Base-by-base conservation (phyloP, 2,888 invertebrate genomes). In the Amorpha juglandis region DNA sequence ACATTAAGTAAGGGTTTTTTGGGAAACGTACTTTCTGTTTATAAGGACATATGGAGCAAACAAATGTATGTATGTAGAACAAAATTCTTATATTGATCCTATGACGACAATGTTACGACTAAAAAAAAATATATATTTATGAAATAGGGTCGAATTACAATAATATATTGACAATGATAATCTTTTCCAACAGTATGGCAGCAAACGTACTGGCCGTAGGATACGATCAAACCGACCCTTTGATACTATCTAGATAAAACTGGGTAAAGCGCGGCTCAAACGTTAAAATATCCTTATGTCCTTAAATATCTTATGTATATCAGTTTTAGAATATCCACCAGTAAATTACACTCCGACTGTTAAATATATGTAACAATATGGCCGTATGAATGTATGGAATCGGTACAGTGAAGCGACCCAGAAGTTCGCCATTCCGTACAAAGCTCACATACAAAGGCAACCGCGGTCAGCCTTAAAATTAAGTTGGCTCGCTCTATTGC, bases 381-480 rank as follows among this genome's bases (percentile, higher is more conserved):
- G 68, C 68, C 76, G 69, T 69, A 71, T 73, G 70, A 65, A 33
- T 35, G 48, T 58, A 65, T 65, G 55, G 48, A 14, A 35, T 64
- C 64, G 55, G 48, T 65, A 65, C 58, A 70, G 70, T 75, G 75
- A 81, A 86, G 81, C 82, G 79, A 80, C 77, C 83, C 83, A 84
- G 80, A 89, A 89, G 85, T 89, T 90, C 78, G 87, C 89, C 89
- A 88, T 88, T 86, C 84, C 82, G 77, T 73, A 79, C n/a, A n/a
- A 83, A 84, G 84, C 86, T 84, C 86, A 82, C 86, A 84, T 87
- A 90, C 90, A 91, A 91, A 91, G 91, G 89, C 87, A 87, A 77
- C 88, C 87, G 90, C 89, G 87, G 88, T 84, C 88, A 90, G 86
- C 89, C 88, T 88, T 90, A 91, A 91, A 92, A 92, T 92, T 89